Percentiles rank a stretch among this genome's conserved stretches.
Conservation (phyloP, 2,113 vertebrate species). For the Oryzias melastigma region DNA sequence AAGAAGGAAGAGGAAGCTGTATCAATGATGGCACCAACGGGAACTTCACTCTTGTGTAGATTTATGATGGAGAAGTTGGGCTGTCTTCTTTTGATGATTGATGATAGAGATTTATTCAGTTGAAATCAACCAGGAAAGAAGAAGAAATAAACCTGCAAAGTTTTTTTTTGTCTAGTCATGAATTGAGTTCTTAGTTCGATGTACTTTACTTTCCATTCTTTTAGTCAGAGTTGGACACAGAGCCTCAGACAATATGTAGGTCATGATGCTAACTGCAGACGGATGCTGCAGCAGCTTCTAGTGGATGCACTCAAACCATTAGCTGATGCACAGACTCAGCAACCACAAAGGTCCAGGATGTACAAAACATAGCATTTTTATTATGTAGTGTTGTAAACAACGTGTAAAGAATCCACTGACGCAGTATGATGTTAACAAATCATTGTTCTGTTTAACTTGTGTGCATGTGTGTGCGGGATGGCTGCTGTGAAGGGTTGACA, state of each 20-base stretch:
- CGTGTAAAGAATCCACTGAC: too few species aligned
- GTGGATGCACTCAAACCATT: not conserved
- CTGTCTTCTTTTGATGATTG: constrained; percentile 1
- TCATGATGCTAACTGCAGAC: constrained; percentile 48
- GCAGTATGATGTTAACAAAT: too few species aligned
- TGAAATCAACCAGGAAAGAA: too few species aligned
- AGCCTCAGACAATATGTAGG: constrained; percentile 49
- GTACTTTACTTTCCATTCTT: not conserved
- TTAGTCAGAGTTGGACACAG: constrained; percentile 43
- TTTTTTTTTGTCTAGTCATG: too few species aligned
- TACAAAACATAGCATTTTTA: too few species aligned
- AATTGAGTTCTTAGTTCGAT: not conserved
- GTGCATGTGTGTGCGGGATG: not conserved
- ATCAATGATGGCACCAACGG: constrained; percentile 22
- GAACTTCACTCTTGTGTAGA: constrained; percentile 26
- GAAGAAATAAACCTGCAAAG: too few species aligned
- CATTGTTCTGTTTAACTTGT: too few species aligned
- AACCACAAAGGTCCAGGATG: too few species aligned
- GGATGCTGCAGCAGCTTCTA: constrained; percentile 20
- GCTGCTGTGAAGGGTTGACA: not conserved
- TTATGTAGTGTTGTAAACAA: too few species aligned
- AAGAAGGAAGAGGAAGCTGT: constrained; percentile 42
- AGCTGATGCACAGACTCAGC: not conserved
- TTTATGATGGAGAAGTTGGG: constrained; percentile 18
- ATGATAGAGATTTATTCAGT: not conserved